Percentiles rank a stretch among this genome's conserved stretches.
Evolutionary conservation across 2,113 vertebrate species (phyloP).

Genomic region (Tragelaphus buxtoni): DNA sequence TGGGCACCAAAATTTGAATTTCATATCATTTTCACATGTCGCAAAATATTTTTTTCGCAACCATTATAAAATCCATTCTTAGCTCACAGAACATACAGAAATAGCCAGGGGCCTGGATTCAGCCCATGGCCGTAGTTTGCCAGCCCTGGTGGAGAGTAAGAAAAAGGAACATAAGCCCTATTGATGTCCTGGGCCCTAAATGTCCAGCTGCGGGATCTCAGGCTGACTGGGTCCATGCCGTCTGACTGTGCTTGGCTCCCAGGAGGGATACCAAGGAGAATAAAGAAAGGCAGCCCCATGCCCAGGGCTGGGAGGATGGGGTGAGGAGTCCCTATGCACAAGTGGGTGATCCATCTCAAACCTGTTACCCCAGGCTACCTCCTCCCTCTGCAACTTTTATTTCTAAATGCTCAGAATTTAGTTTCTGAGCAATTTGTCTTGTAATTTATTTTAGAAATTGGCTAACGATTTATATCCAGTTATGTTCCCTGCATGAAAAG

Average conservation of each 20-base stretch:
- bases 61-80: conserved; percentile 12
- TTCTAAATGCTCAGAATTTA: background rate
- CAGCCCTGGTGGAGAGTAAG: background rate
- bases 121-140: background rate
- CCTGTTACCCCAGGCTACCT: background rate
- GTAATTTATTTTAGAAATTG: background rate
- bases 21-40: background rate
- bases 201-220: background rate
- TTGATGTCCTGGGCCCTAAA: background rate
- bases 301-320: background rate
- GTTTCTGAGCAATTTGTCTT: background rate
- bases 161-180: background rate
- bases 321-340: fast-evolving
- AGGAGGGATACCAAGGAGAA: background rate
- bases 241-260: background rate
- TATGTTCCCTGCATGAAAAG: background rate
- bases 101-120: background rate
- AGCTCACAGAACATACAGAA: background rate
- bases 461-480: background rate
- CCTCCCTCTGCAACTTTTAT: background rate
- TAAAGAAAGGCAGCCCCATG: fast-evolving
- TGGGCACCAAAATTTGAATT: background rate
- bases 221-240: background rate
- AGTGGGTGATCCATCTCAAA: background rate
- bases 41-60: background rate